Evolutionary conservation across 2,888 invertebrate genomes (phyloP).

Genomic region (Elysia crispata): DNA sequence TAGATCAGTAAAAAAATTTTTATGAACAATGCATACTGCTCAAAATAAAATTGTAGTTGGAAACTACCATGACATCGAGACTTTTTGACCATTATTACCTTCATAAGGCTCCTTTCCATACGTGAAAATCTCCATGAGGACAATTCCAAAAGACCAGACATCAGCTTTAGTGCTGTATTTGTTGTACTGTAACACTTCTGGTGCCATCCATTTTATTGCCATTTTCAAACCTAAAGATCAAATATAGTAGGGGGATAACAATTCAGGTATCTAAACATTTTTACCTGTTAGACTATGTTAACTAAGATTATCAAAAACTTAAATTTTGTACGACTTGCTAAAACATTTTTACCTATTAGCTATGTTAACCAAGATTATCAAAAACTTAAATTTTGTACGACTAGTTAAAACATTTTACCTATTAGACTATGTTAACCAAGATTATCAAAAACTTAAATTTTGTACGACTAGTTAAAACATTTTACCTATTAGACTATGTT

Average conservation of each 20-base stretch:
- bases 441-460: background rate
- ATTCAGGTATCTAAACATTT: background rate
- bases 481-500: background rate
- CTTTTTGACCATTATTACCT: conserved; percentile 52
- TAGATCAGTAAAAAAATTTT: too few relatives aligned
- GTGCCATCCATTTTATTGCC: conserved; percentile 75
- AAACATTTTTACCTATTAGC: too few relatives aligned
- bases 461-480: too few relatives aligned
- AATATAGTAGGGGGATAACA: background rate
- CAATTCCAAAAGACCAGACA: conserved; percentile 73
- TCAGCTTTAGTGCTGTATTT: conserved; percentile 72
- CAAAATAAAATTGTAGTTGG: too few relatives aligned
- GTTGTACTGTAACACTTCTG: conserved; percentile 71
- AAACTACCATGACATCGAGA: too few relatives aligned
- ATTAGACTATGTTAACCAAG: background rate
- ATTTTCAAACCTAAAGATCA: conserved; percentile 67
- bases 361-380: background rate
- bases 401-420: too few relatives aligned
- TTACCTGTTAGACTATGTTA: background rate
- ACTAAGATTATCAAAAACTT: background rate
- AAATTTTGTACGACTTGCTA: too few relatives aligned
- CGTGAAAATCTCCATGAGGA: conserved; percentile 70
- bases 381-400: background rate
- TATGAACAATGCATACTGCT: too few relatives aligned
- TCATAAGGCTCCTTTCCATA: conserved; percentile 73